These are phyloP conservation scores for Pithys albifrons DNA, from an alignment of 2,113 vertebrate genomes.

Conservation along the genomic window DNA sequence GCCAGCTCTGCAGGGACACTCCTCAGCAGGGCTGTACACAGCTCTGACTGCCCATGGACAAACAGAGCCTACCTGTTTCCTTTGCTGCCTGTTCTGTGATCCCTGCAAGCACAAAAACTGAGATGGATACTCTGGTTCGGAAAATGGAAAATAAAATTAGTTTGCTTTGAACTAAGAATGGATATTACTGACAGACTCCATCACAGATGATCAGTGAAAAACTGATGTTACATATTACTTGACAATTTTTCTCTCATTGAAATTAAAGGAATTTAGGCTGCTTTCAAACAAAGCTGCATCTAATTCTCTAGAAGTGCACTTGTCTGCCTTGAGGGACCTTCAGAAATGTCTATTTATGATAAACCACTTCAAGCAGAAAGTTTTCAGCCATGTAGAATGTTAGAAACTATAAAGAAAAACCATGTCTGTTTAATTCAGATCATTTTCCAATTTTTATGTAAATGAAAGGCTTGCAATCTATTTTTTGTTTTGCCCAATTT, in stretches of 20 bases:
- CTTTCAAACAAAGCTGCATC: slow-evolving; percentile 55
- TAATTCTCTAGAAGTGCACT: slow-evolving; percentile 40
- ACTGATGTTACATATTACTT: slow-evolving; percentile 15
- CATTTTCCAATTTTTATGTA: slow-evolving; percentile 14
- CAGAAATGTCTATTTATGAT: slow-evolving; percentile 63
- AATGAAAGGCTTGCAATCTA: neutral
- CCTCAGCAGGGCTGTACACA: neutral
- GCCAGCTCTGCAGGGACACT: neutral
- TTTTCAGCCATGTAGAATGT: slow-evolving; percentile 48
- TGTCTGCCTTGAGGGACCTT: slow-evolving; percentile 52
- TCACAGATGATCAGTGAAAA: neutral
- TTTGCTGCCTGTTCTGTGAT: neutral
- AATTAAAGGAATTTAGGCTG: slow-evolving; percentile 59
- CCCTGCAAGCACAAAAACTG: neutral
- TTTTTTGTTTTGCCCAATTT: neutral
- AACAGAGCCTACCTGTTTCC: neutral
- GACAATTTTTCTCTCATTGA: slow-evolving; percentile 60
- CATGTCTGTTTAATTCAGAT: slow-evolving; percentile 53
- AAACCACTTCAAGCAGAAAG: slow-evolving; percentile 53
- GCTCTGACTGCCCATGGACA: neutral
- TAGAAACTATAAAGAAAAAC: slow-evolving; percentile 30
- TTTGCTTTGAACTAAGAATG: slow-evolving; percentile 17
- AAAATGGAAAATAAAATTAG: neutral
- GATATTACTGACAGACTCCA: slow-evolving; percentile 23
- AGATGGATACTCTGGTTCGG: neutral